Conservation (phyloP, 92 coral and sea anemone genomes). For the Heteractis magnifica region DNA sequence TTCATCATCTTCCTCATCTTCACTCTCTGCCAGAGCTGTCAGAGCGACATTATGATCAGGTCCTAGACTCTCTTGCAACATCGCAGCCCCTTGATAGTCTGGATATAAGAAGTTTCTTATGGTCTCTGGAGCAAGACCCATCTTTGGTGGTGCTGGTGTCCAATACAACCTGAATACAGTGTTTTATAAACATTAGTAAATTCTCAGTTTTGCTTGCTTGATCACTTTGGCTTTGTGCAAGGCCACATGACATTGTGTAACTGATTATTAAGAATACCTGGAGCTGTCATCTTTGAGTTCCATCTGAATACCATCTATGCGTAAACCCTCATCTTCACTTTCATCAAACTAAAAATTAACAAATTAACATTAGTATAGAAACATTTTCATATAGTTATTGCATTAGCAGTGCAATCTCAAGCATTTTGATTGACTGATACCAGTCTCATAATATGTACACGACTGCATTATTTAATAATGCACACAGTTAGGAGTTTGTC, state of each 20-base stretch:
- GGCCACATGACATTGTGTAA: too few relatives aligned
- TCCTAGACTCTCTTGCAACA: conserved; percentile 75
- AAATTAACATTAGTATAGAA: not conserved
- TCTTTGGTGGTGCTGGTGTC: conserved; percentile 99
- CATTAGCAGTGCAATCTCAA: too few relatives aligned
- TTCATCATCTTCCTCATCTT: conserved; percentile 70
- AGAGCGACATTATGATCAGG: conserved; percentile 60
- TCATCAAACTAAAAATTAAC: conserved; percentile 61
- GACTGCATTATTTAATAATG: not conserved
- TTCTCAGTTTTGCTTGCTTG: too few relatives aligned
- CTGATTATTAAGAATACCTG: conserved; percentile 32
- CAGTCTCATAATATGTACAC: not conserved
- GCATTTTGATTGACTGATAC: not conserved
- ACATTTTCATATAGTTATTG: too few relatives aligned
- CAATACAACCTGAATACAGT: conserved; percentile 71
- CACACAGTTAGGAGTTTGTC: not conserved
- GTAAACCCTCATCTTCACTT: conserved; percentile 51
- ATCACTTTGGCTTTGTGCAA: too few relatives aligned
- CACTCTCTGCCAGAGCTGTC: conserved; percentile 57
- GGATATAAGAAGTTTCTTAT: conserved; percentile 78
- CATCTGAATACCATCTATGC: conserved; percentile 69
- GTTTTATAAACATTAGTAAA: too few relatives aligned
- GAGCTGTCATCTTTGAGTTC: conserved; percentile 88
- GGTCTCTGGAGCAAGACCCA: conserved; percentile 81
- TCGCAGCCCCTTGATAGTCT: conserved; percentile 81